Evolutionary conservation across 2,888 invertebrate species (phyloP).

Genomic region (Andricus quercusramuli): DNA sequence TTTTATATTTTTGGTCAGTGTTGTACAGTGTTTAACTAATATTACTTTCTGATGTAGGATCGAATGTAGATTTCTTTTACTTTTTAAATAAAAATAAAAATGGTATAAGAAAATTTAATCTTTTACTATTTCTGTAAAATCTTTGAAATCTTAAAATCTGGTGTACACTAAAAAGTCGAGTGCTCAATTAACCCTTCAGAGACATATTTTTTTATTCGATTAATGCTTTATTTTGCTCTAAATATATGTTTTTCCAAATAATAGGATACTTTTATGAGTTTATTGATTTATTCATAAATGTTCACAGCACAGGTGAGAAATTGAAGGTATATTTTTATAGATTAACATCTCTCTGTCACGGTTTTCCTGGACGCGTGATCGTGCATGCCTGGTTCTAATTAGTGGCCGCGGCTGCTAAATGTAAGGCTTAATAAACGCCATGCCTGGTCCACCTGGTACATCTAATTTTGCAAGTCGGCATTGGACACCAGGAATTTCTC

Average conservation of each 20-base stretch:
- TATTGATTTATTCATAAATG: neutral
- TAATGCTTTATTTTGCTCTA: neutral
- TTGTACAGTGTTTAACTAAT: no score
- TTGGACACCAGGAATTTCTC: slow-evolving; percentile 14
- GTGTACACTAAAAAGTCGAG: no score
- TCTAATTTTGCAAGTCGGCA: slow-evolving; percentile 33
- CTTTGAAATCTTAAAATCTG: no score
- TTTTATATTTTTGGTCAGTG: no score
- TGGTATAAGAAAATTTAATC: no score
- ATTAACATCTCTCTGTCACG: neutral
- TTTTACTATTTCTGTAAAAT: no score
- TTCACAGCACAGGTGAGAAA: neutral
- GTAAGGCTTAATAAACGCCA: slow-evolving; percentile 48
- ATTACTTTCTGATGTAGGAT: no score
- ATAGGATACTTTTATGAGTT: neutral
- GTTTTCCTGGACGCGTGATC: neutral
- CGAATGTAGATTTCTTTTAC: no score
- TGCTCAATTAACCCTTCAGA: no score
- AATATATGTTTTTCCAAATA: neutral
- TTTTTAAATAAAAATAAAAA: no score
- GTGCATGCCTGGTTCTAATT: slow-evolving; percentile 1
- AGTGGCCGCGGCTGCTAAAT: slow-evolving; percentile 46
- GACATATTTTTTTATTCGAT: no score
- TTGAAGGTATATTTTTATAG: neutral
- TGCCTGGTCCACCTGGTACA: slow-evolving; percentile 41